Evolutionary conservation across 2,888 invertebrate species (phyloP).

Genomic region (Apeira syringaria): DNA sequence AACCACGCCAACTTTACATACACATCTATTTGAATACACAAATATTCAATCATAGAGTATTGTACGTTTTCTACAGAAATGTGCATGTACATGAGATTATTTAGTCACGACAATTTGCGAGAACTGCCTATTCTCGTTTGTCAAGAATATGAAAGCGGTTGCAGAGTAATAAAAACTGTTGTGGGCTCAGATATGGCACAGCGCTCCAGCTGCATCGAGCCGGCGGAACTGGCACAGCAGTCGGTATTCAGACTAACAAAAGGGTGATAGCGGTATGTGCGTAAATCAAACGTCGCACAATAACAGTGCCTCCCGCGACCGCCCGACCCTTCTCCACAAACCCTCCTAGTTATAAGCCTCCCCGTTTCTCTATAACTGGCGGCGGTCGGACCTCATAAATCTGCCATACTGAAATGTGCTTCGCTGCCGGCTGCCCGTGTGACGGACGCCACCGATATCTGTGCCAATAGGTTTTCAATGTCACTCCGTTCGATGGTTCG

Average conservation of each 20-base stretch:
- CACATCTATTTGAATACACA: conserved; percentile 6
- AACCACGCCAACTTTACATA: conserved; percentile 19
- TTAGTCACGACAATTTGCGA: conserved; percentile 2
- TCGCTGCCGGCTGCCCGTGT: conserved; percentile 54
- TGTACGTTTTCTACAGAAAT: neutral
- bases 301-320: conserved; percentile 72
- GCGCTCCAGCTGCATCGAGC: conserved; percentile 54
- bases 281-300: conserved; percentile 83
- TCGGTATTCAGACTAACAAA: conserved; percentile 78
- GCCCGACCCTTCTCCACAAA: conserved; percentile 55
- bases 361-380: conserved; percentile 60
- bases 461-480: conserved; percentile 72
- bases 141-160: conserved; percentile 8
- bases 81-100: neutral
- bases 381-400: conserved; percentile 74
- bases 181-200: conserved; percentile 16
- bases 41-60: conserved; percentile 2
- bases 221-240: conserved; percentile 74
- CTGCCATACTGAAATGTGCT: conserved; percentile 76
- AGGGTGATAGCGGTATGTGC: conserved; percentile 82
- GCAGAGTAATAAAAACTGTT: conserved; percentile 19
- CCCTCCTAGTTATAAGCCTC: conserved; percentile 58
- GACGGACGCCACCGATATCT: conserved; percentile 61
- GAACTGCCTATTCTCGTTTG: conserved; percentile 6
- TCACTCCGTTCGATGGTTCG: conserved; percentile 50